Conservation (phyloP, 2,888 invertebrate genomes). For the Panorpa germanica region DNA sequence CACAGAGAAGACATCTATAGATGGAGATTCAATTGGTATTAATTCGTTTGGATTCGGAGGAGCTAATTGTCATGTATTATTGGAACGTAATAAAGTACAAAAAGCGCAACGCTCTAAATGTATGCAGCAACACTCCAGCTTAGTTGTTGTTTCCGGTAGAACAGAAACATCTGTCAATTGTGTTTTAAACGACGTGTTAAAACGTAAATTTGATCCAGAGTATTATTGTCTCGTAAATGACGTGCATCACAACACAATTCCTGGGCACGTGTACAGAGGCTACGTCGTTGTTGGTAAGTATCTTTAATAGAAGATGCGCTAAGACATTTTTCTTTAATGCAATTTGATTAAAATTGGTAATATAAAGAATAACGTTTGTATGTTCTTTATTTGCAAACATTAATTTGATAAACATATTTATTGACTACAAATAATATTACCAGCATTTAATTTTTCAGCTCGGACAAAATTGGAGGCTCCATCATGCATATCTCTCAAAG, state of each 20-base stretch:
- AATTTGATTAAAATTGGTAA: too few species aligned
- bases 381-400: too few species aligned
- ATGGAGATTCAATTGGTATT: constrained; percentile 50
- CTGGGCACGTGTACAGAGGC: constrained; percentile 48
- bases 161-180: constrained; percentile 47
- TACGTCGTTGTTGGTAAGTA: constrained; percentile 34
- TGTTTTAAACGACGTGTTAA: constrained; percentile 37
- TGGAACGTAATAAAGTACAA: constrained; percentile 39
- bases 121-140: too few species aligned
- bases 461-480: too few species aligned
- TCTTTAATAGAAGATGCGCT: too few species aligned
- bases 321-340: too few species aligned
- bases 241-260: constrained; percentile 28
- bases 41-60: constrained; percentile 85
- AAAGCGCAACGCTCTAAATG: constrained; percentile 33
- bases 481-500: too few species aligned
- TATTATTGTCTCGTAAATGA: constrained; percentile 31
- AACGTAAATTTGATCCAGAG: constrained; percentile 33
- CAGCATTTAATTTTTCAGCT: too few species aligned
- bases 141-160: constrained; percentile 52
- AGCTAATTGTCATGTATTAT: constrained; percentile 49
- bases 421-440: too few species aligned
- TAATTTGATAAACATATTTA: too few species aligned
- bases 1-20: constrained; percentile 43
- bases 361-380: too few species aligned